phyloP scores from a whole-genome alignment of 1,140 invertebrate genomes.

The Scaptodrosophila lebanonensis region DNA sequence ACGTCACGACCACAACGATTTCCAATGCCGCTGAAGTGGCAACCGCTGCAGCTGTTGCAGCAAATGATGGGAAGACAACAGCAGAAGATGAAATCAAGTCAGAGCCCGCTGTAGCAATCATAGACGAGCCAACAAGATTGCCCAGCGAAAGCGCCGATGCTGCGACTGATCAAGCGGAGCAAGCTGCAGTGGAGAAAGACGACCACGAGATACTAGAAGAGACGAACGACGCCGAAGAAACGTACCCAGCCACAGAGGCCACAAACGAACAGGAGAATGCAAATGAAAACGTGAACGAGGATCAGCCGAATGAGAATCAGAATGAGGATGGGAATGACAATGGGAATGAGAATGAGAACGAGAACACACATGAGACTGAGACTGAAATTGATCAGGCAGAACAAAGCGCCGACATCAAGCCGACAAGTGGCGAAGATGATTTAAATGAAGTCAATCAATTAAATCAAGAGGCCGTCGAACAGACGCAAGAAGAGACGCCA shows the following conservation, averaged over 20 bases:
- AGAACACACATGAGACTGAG: not conserved
- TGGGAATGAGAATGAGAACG: no score
- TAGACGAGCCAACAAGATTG: no score
- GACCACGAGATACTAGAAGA: conserved; percentile 7
- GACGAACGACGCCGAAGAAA: conserved; percentile 16
- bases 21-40: conserved; percentile 10
- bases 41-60: conserved; percentile 15
- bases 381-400: conserved; percentile 49
- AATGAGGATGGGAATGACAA: conserved; percentile 4
- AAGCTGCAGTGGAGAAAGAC: conserved; percentile 8
- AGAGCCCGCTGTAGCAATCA: not conserved
- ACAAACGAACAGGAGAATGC: conserved; percentile 15
- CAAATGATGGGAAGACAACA: not conserved
- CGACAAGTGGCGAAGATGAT: conserved; percentile 71
- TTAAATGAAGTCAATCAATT: conserved; percentile 75
- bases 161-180: conserved; percentile 15
- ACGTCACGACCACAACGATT: conserved; percentile 14
- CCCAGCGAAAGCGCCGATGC: no score
- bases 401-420: conserved; percentile 63
- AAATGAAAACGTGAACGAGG: conserved; percentile 1
- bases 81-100: conserved; percentile 2
- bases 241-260: conserved; percentile 19
- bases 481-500: not conserved
- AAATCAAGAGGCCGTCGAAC: conserved; percentile 46
- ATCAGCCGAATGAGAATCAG: conserved; percentile 14